Evolutionary conservation across 1,140 invertebrate species (phyloP), one percentile per base, ranked within the genome.

Genomic region (Matsumurasca onukii): DNA sequence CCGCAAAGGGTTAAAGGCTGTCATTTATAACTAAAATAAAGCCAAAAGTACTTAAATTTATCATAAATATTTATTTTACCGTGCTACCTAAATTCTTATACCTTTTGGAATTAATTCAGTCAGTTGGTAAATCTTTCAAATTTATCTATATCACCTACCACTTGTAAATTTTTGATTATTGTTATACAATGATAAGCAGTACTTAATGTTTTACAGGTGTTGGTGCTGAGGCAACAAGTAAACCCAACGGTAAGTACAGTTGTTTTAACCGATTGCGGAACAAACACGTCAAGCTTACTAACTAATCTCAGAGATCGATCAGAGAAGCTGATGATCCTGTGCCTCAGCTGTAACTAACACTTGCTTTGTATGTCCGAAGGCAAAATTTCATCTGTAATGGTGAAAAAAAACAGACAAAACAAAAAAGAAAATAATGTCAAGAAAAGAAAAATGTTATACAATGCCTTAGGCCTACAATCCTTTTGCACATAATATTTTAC

Each of bases 141-240:
- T n/a, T n/a, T n/a, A n/a, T n/a, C n/a, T n/a, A n/a, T n/a, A n/a
- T n/a, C n/a, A n/a, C n/a, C n/a, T n/a, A n/a, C n/a, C n/a, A n/a
- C n/a, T n/a, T n/a, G n/a, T n/a, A n/a, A n/a, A n/a, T n/a, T n/a
- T n/a, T n/a, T n/a, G n/a, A n/a, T n/a, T n/a, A n/a, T n/a, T n/a
- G n/a, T n/a, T n/a, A n/a, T n/a, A n/a, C n/a, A n/a, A n/a, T n/a
- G n/a, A n/a, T n/a, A n/a, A n/a, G n/a, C n/a, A n/a, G n/a, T n/a
- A n/a, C n/a, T n/a, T n/a, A n/a, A n/a, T n/a, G n/a, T n/a, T n/a
- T 51, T 51, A 3, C 49, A 51, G 49, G 49, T 51, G 17, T 51
- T 51, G 49, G 49, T 51, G 49, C n/a, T 51, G 3, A 51, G 49
- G n/a, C 49, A 51, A n/a, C 49, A 51, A 51, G 49, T 51, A 3